Evolutionary conservation across 2,797 vertebrate genomes (phyloP).

Genomic region (Epinephelus coioides): DNA sequence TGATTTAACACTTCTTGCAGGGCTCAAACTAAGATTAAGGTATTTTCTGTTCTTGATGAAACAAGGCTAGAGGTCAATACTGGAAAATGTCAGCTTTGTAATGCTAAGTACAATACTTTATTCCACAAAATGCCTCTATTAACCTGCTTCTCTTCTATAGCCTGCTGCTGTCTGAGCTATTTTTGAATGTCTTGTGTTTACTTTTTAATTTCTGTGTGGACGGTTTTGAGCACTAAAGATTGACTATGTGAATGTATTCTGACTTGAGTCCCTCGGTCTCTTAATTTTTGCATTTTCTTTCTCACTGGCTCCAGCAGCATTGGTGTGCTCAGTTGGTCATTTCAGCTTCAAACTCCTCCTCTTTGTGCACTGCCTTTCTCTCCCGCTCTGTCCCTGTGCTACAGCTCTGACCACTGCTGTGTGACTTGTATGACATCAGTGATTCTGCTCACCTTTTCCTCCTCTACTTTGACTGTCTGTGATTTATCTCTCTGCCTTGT

Average conservation of each 20-base stretch:
- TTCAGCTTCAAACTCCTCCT: slow-evolving; percentile 72
- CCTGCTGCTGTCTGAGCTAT: slow-evolving; percentile 56
- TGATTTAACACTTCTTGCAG: slow-evolving; percentile 72
- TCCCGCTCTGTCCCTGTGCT: slow-evolving; percentile 69
- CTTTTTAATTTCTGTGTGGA: slow-evolving; percentile 43
- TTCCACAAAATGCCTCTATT: slow-evolving; percentile 61
- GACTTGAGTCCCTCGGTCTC: slow-evolving; percentile 73
- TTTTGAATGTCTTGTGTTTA: slow-evolving; percentile 54
- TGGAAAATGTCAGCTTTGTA: slow-evolving; percentile 75
- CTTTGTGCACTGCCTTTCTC: slow-evolving; percentile 66
- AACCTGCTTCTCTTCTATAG: slow-evolving; percentile 74
- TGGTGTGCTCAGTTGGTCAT: slow-evolving; percentile 73
- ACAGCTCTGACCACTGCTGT: slow-evolving; percentile 73
- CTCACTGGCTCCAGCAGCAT: slow-evolving; percentile 76
- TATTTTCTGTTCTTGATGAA: slow-evolving; percentile 64
- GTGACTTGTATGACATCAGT: slow-evolving; percentile 79
- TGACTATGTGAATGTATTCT: slow-evolving; percentile 80
- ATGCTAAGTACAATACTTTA: slow-evolving; percentile 53
- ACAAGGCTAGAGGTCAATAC: slow-evolving; percentile 60
- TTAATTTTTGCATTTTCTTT: slow-evolving; percentile 71
- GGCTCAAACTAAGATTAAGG: slow-evolving; percentile 58
- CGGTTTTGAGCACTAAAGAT: slow-evolving; percentile 45
- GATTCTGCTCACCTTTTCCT: slow-evolving; percentile 74
- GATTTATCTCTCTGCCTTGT: slow-evolving; percentile 72
- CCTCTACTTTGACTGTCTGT: slow-evolving; percentile 68